phyloP scores from a whole-genome alignment of 2,113 vertebrate species.

The Coreoperca whiteheadi region DNA sequence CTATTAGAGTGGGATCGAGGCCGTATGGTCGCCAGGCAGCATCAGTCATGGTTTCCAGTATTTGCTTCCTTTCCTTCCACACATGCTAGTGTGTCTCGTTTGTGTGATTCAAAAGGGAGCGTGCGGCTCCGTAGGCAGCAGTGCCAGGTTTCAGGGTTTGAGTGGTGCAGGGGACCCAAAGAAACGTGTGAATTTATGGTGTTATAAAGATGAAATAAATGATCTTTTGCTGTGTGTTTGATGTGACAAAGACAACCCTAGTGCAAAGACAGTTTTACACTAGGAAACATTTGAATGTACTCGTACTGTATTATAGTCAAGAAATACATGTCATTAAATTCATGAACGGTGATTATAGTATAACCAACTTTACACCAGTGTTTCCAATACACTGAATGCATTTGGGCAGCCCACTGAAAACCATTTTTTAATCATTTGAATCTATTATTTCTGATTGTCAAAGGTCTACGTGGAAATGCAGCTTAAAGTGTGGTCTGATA shows the following conservation, averaged over 20 bases:
- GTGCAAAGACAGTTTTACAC: neutral
- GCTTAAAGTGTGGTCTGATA: too few relatives aligned
- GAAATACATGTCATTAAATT: too few relatives aligned
- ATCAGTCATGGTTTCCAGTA: conserved; percentile 49
- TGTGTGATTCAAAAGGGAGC: conserved; percentile 30
- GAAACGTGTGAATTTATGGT: neutral
- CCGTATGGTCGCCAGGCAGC: conserved; percentile 60
- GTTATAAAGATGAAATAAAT: neutral
- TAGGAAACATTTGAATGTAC: neutral
- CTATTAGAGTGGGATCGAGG: conserved; percentile 62
- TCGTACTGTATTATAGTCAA: neutral
- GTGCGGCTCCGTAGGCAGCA: neutral
- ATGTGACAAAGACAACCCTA: neutral
- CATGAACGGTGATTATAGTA: too few relatives aligned
- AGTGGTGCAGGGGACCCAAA: neutral
- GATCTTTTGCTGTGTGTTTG: neutral
- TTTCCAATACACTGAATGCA: too few relatives aligned
- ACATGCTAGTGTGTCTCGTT: conserved; percentile 11
- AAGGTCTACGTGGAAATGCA: too few relatives aligned
- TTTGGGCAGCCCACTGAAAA: too few relatives aligned
- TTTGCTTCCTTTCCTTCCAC: conserved; percentile 28
- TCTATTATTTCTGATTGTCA: too few relatives aligned
- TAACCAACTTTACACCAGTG: too few relatives aligned
- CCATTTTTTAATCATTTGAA: too few relatives aligned
- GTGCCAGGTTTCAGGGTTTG: neutral